Base-by-base conservation (phyloP, 1,140 invertebrate species). In the Drosophila malerkotliana region DNA sequence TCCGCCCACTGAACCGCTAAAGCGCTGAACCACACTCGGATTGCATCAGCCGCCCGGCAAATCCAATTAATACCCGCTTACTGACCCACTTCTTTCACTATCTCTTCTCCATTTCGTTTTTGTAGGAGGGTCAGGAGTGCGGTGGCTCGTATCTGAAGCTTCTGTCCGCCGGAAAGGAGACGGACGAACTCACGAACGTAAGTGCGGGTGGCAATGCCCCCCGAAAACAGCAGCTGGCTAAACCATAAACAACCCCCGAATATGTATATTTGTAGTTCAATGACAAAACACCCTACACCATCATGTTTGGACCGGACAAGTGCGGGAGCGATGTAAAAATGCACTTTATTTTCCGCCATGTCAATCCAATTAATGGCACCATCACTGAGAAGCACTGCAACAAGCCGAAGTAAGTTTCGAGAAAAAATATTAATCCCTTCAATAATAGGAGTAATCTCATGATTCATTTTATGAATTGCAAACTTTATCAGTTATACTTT, bases 271-370 rank as follows among this genome's bases (percentile, higher is more conserved):
- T 58, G 47, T 77, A 95, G 69, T 98, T 99, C 92, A 94, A 98
- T 92, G 98, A 99, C 93, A 98, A 99, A 93, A 98, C 98, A 8
- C 97, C 98, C 0, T 99, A 99, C 92, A 97, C 97, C 2, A 98
- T 99, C 82, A 99, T 99, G 99, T 99, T 99, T 93, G 99, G 98
- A 1, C 99, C 99, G 8, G 99, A 99, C 93, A 99, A 99, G 92
- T 99, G 99, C 93, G 98, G 98, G 59, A 97, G 96, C 88, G 97
- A 98, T 92, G 95, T 97, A 80, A 99, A 99, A 94, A 93, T 99
- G 53, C 99, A 99, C 92, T 99, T 99, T 92, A 99, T 99, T 91
- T 98, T 99, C 93, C 95, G 96, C 49, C 98, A 99, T 92, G 96
- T 96, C 92, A 99, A 99, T 93, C 98, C 98, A 12, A 94, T 96